Conservation (phyloP, 2,888 invertebrate genomes). For the Aethes cnicana region DNA sequence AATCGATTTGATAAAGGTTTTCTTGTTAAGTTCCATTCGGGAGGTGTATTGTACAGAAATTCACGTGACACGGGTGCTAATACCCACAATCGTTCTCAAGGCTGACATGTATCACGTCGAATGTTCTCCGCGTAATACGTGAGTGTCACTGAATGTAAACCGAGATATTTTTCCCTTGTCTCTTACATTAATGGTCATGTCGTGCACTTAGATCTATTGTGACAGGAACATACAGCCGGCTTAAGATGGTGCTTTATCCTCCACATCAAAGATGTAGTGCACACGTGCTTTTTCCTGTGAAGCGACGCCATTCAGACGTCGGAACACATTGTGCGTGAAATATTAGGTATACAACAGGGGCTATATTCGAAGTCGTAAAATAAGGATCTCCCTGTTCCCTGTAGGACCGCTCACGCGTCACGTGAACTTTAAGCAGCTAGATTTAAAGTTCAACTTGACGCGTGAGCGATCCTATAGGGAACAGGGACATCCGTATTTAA, state of each 20-base stretch:
- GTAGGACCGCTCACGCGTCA: no score
- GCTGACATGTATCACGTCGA: conserved; percentile 36
- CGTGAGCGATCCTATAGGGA: no score
- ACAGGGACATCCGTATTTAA: no score
- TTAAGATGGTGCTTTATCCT: conserved; percentile 1
- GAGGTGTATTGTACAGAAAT: conserved; percentile 8
- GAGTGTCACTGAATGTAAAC: conserved; percentile 42
- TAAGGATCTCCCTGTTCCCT: no score
- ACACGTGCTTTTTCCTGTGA: neutral
- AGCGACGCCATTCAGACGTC: conserved; percentile 10
- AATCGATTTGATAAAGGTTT: no score
- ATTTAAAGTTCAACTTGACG: no score
- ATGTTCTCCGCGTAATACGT: conserved; percentile 36
- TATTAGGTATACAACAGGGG: no score
- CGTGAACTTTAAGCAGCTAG: no score
- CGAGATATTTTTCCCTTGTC: conserved; percentile 43
- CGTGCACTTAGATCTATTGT: conserved; percentile 11
- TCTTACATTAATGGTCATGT: conserved; percentile 15
- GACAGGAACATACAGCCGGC: conserved; percentile 4
- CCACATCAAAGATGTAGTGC: neutral
- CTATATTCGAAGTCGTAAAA: no score
- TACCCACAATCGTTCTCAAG: conserved; percentile 9
- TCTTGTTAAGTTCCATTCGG: neutral
- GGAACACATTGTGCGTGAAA: conserved; percentile 25
- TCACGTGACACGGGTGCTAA: conserved; percentile 23